Percentiles rank a stretch among this genome's conserved stretches.
Conservation (phyloP, 2,888 invertebrate species). For the Epicampocera succincta region DNA sequence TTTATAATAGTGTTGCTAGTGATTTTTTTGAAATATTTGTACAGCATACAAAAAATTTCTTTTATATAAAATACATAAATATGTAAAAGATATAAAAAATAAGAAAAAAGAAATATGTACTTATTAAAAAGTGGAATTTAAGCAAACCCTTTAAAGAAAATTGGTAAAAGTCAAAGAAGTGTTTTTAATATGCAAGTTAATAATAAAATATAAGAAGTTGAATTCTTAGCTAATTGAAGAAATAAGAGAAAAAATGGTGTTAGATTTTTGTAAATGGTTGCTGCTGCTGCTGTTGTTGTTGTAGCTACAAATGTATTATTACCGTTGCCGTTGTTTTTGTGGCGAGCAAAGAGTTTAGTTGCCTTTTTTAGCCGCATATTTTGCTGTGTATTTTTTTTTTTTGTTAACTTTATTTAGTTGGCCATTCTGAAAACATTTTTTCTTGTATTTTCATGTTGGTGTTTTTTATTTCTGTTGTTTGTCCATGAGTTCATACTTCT, state of each 20-base stretch:
- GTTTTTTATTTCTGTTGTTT: conserved; percentile 23
- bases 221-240: conserved; percentile 10
- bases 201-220: neutral
- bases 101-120: conserved; percentile 29
- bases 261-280: conserved; percentile 45
- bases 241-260: conserved; percentile 39
- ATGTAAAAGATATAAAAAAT: conserved; percentile 16
- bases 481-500: conserved; percentile 32
- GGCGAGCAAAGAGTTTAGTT: conserved; percentile 50
- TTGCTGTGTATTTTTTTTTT: conserved; percentile 43
- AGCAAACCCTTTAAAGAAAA: conserved; percentile 32
- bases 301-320: conserved; percentile 68
- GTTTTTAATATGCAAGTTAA: conserved; percentile 1
- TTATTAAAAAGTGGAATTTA: conserved; percentile 37
- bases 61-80: conserved; percentile 13
- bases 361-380: conserved; percentile 59
- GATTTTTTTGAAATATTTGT: conserved; percentile 46
- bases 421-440: conserved; percentile 33
- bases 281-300: conserved; percentile 47
- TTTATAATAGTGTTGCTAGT: conserved; percentile 45
- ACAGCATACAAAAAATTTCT: conserved; percentile 17
- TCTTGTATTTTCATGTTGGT: neutral
- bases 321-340: conserved; percentile 67
- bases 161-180: conserved; percentile 29
- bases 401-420: conserved; percentile 30